Base-by-base conservation (phyloP, 2,113 vertebrate species). In the Toxotes chatareus region DNA sequence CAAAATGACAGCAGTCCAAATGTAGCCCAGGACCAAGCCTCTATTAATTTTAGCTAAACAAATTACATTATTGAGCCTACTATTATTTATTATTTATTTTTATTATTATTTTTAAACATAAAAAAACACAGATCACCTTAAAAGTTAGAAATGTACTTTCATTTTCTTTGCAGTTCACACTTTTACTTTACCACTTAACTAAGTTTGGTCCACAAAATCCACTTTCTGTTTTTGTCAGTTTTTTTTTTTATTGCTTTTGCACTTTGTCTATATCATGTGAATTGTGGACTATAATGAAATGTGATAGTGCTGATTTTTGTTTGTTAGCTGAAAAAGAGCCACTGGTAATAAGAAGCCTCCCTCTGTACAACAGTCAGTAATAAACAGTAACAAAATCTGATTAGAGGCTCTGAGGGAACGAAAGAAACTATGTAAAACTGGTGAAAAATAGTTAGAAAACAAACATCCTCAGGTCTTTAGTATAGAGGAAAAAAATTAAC, bases 351-450 rank as follows among this genome's bases (percentile, higher is more conserved):
- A 21, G 23, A 27, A 27, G 19, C 38, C 7, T 12, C 66, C 34
- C 57, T 65, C 32, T n/a, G 19, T 53, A 64, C 19, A 61, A 59
- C 70, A 38, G 31, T 42, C 63, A 46, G 44, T 80, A 68, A 86
- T 73, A 79, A 91, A 80, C 64, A 74, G 32, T 55, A 78, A 88
- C 56, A 73, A 49, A 64, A 76, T 70, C 57, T 79, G 83, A 89
- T 76, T 42, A 51, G 31, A 47, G 40, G 63, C 63, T 91, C 82
- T 0, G 3, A 67, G 80, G 71, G 71, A 76, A 65, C 46, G 53
- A 82, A 56, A 59, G 59, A 84, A 74, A 61, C n/a, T 34, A 3
- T 64, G 56, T 49, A 70, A 82, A 87, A 75, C 5, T 4, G 8
- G 46, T 42, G 36, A 61, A 63, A 81, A 71, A 67, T 38, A 69